Conservation (phyloP, 2,888 invertebrate genomes). For the Stenchaetothrips biformis region DNA sequence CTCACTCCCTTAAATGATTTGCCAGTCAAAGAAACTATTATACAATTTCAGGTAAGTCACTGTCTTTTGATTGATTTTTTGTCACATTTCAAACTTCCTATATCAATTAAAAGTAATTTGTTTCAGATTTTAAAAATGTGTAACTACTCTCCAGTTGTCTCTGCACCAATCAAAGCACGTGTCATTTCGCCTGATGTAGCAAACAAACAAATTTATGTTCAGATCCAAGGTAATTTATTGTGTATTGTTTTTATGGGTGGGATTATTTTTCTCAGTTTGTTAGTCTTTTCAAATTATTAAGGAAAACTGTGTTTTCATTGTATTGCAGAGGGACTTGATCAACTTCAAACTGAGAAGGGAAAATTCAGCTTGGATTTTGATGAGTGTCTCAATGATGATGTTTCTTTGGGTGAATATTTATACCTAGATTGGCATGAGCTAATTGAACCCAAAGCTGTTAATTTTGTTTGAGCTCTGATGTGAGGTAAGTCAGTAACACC, state of each 20-base stretch:
- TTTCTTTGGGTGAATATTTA: conserved; percentile 28
- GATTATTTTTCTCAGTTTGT: neutral
- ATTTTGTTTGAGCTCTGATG: neutral
- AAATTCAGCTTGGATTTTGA: conserved; percentile 44
- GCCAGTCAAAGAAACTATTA: conserved; percentile 23
- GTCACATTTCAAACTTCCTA: conserved; percentile 30
- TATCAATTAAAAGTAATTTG: neutral
- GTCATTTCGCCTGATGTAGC: conserved; percentile 35
- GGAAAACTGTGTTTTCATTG: conserved; percentile 5
- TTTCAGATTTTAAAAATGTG: conserved; percentile 45
- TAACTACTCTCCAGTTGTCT: conserved; percentile 46
- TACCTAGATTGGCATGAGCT: neutral
- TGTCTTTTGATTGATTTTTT: conserved; percentile 32
- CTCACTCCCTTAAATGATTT: neutral
- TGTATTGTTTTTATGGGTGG: conserved; percentile 26
- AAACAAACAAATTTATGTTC: conserved; percentile 38
- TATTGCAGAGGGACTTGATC: conserved; percentile 43
- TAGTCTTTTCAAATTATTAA: too few relatives aligned
- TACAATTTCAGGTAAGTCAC: conserved; percentile 32
- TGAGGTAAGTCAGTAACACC: neutral
- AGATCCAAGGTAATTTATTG: conserved; percentile 38
- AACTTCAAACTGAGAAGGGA: conserved; percentile 43
- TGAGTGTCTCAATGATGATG: conserved; percentile 34
- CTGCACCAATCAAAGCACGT: conserved; percentile 43
- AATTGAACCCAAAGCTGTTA: neutral